Evolutionary conservation across 2,888 invertebrate species (phyloP).

Genomic region (Noctua comes): DNA sequence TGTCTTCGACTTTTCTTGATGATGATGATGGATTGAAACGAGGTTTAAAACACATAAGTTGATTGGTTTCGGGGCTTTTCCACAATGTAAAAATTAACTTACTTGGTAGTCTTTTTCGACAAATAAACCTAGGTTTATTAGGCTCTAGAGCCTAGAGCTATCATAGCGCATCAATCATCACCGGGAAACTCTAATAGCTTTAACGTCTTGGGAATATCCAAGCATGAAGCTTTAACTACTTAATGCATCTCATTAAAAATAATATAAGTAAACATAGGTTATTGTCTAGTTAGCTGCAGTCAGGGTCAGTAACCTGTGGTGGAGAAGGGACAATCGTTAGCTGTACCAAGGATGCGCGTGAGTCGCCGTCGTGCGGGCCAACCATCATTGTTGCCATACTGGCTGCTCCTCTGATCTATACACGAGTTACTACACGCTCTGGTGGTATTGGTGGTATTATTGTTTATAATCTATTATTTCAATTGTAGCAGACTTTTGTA

Average conservation of each 20-base stretch:
- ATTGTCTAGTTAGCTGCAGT: slow-evolving; percentile 68
- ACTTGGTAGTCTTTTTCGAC: not conserved
- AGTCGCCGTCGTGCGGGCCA: slow-evolving; percentile 79
- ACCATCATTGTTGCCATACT: slow-evolving; percentile 76
- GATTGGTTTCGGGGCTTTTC: not conserved
- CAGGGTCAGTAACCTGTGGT: slow-evolving; percentile 80
- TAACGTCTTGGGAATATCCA: slow-evolving; percentile 48
- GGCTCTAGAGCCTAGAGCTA: slow-evolving; percentile 5
- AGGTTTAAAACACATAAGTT: not conserved
- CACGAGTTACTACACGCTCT: slow-evolving; percentile 43
- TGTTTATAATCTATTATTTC: slow-evolving; percentile 31
- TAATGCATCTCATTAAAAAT: slow-evolving; percentile 58
- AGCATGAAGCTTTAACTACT: slow-evolving; percentile 40
- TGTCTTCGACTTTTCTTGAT: not conserved
- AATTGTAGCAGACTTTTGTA: not conserved
- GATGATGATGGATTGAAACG: not conserved
- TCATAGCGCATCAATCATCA: slow-evolving; percentile 29
- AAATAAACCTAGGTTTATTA: too few relatives aligned
- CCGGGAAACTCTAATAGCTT: slow-evolving; percentile 27
- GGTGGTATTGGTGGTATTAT: slow-evolving; percentile 54
- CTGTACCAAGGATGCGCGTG: slow-evolving; percentile 86
- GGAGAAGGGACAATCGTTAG: slow-evolving; percentile 84
- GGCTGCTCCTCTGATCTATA: slow-evolving; percentile 57
- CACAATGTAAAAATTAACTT: not conserved
- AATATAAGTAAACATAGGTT: slow-evolving; percentile 67